phyloP scores from a whole-genome alignment of 2,113 vertebrate species.

The Fulica atra region DNA sequence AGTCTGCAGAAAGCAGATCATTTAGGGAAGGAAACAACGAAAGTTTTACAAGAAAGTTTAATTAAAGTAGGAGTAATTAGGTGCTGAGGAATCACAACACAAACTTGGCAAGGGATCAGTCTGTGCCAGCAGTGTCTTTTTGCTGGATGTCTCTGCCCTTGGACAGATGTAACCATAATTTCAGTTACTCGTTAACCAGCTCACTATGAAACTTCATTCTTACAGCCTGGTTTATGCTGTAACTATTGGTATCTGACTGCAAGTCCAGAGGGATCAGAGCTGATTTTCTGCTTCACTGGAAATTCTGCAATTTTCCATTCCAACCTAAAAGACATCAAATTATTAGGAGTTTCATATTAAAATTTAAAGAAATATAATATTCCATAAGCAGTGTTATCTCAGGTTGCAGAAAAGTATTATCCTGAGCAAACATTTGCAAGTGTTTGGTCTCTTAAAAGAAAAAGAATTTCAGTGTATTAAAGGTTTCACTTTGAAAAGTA shows the following conservation, averaged over 20 bases:
- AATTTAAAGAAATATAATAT: not conserved
- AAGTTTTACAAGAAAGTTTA: conserved; percentile 44
- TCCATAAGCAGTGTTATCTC: not conserved
- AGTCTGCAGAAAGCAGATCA: conserved; percentile 10
- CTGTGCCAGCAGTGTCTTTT: conserved; percentile 23
- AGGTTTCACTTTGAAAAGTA: not conserved
- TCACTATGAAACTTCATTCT: not conserved
- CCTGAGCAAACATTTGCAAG: not conserved
- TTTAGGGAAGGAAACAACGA: conserved; percentile 36
- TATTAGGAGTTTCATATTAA: not conserved
- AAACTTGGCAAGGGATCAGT: conserved; percentile 16
- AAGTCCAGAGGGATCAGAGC: not conserved
- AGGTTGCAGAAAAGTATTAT: not conserved
- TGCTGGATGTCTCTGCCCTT: conserved; percentile 45
- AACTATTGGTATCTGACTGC: not conserved
- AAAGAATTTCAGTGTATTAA: not conserved
- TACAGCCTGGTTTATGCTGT: not conserved
- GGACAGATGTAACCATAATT: conserved; percentile 43
- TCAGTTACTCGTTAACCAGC: conserved; percentile 60
- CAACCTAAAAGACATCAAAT: not conserved
- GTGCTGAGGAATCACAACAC: conserved; percentile 44
- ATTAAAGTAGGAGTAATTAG: conserved; percentile 56
- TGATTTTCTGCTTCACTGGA: conserved; percentile 5
- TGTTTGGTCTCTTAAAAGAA: not conserved
- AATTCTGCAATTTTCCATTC: not conserved